Conservation (phyloP, 2,888 invertebrate species). For the Synanthedon formicaeformis region DNA sequence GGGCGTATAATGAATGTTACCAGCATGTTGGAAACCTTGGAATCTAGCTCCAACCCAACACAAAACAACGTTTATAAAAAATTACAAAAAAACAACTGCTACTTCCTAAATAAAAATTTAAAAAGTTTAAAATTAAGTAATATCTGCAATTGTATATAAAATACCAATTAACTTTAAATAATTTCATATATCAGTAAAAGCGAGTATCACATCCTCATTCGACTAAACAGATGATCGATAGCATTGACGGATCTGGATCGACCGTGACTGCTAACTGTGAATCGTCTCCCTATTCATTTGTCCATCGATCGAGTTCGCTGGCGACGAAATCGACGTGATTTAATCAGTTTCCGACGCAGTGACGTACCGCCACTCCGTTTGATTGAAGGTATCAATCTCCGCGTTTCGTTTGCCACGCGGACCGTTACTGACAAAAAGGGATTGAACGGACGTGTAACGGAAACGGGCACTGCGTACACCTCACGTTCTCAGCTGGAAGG, state of each 20-base stretch:
- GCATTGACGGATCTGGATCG: slow-evolving; percentile 39
- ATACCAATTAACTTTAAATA: too few species aligned
- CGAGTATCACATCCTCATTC: too few species aligned
- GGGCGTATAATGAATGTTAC: too few species aligned
- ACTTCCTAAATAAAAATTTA: too few species aligned
- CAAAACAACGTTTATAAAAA: too few species aligned
- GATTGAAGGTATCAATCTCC: slow-evolving; percentile 66
- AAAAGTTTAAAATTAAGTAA: too few species aligned
- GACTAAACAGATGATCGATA: slow-evolving; percentile 25
- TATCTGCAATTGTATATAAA: too few species aligned
- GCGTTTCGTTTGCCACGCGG: slow-evolving; percentile 53
- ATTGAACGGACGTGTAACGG: slow-evolving; percentile 55
- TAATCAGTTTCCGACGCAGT: slow-evolving; percentile 56
- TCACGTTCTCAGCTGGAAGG: slow-evolving; percentile 54
- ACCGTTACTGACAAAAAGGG: slow-evolving; percentile 67
- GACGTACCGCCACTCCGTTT: slow-evolving; percentile 52
- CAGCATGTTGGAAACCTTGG: too few species aligned
- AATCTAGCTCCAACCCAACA: too few species aligned
- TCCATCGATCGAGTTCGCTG: slow-evolving; percentile 22
- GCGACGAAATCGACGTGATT: slow-evolving; percentile 62
- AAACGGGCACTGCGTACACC: slow-evolving; percentile 55
- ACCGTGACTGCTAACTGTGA: slow-evolving; percentile 53
- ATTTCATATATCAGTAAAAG: too few species aligned
- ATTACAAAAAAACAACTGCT: too few species aligned
- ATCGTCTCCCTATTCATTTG: slow-evolving; percentile 45